Conservation (phyloP, 2,797 vertebrate genomes). For the Steatocranus sp. region DNA sequence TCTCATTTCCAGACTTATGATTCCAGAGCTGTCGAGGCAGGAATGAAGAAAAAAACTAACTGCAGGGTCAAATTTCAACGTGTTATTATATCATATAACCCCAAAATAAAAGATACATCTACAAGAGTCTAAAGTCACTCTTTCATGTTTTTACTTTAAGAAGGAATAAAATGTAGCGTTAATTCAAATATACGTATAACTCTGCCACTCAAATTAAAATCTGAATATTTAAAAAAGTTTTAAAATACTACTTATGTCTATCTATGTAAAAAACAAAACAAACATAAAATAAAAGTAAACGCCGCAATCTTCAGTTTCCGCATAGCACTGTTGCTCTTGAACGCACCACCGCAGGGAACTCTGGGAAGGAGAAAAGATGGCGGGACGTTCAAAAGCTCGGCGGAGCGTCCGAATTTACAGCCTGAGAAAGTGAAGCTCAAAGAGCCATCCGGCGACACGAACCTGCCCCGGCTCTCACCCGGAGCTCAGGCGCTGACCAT, state of each 20-base stretch:
- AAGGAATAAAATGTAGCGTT: neutral
- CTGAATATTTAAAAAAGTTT: neutral
- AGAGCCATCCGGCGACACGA: rapidly evolving
- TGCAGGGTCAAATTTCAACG: neutral
- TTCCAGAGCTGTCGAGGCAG: neutral
- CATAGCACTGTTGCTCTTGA: neutral
- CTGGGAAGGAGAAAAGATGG: constrained; percentile 50
- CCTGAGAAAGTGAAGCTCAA: neutral
- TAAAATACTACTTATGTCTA: neutral
- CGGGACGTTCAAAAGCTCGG: constrained; percentile 31
- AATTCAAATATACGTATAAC: neutral
- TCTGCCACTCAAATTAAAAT: neutral
- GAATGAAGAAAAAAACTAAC: neutral
- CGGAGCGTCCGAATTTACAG: rapidly evolving
- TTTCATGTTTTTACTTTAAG: neutral
- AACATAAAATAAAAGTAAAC: neutral
- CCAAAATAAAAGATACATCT: neutral
- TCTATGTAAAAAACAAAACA: neutral
- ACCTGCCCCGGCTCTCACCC: rapidly evolving
- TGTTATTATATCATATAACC: neutral
- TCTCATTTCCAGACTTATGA: neutral
- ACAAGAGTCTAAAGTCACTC: neutral
- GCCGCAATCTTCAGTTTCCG: neutral
- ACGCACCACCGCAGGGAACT: constrained; percentile 14
- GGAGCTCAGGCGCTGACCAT: neutral